Conservation (phyloP, 2,797 vertebrate genomes). For the Spea hammondii region DNA sequence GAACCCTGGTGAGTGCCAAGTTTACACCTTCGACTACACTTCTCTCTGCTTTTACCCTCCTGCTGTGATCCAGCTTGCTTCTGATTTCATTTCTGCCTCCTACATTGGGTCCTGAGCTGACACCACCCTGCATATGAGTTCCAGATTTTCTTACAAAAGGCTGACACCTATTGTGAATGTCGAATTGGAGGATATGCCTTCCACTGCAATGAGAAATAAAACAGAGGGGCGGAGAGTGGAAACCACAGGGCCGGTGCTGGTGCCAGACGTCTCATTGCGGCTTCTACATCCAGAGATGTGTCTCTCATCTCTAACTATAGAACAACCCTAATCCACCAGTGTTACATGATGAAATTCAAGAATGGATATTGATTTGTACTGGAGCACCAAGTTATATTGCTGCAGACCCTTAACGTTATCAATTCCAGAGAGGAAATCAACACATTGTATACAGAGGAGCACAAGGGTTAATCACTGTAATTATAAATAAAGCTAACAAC, state of each 20-base stretch:
- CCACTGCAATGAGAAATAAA: conserved; percentile 14
- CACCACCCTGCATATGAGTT: too few species aligned
- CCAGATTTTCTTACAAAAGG: too few species aligned
- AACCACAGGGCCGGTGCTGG: neutral
- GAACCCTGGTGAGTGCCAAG: too few species aligned
- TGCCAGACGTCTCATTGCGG: conserved; percentile 2
- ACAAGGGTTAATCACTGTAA: neutral
- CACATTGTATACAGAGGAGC: neutral
- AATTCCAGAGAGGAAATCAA: neutral
- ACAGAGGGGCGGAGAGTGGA: conserved; percentile 4
- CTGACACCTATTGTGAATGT: neutral
- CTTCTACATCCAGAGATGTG: conserved; percentile 1
- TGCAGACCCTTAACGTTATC: neutral
- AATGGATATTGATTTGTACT: conserved; percentile 6
- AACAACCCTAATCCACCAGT: neutral
- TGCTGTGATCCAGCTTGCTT: too few species aligned
- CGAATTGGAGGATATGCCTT: neutral
- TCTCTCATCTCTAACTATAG: conserved; percentile 3
- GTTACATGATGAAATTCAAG: conserved; percentile 1
- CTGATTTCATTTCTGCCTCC: too few species aligned
- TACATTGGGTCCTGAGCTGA: too few species aligned
- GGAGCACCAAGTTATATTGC: neutral
- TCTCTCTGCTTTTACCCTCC: too few species aligned
- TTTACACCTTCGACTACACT: too few species aligned
- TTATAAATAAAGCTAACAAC: neutral